Evolutionary conservation across 2,113 vertebrate genomes (phyloP).

Genomic region (Suricata suricatta): DNA sequence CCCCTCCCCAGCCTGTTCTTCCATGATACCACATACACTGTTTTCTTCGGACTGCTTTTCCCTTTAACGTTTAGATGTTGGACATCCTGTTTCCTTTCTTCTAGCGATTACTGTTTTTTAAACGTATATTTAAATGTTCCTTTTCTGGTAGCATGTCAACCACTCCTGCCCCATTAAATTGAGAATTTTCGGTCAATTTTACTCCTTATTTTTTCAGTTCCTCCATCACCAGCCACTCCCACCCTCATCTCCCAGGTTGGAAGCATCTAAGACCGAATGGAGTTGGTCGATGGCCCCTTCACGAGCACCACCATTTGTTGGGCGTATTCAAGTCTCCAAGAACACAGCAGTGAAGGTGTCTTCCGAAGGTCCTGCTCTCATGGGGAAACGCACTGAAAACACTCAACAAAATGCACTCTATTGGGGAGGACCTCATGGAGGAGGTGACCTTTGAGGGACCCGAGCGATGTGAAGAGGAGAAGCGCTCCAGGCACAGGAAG

Average conservation of each 20-base stretch:
- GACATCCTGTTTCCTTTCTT: neutral
- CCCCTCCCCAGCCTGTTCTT: neutral
- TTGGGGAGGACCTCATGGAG: neutral
- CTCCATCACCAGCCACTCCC: neutral
- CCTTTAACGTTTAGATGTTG: neutral
- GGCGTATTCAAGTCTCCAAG: neutral
- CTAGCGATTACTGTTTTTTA: neutral
- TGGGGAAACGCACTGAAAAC: too few species aligned
- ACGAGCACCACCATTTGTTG: accelerated
- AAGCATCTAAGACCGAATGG: neutral
- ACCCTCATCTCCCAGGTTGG: neutral
- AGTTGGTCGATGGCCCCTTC: neutral
- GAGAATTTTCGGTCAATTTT: neutral
- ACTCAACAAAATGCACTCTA: neutral
- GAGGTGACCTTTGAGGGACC: neutral
- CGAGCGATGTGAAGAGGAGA: neutral
- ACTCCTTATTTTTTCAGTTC: neutral
- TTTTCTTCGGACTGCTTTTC: neutral
- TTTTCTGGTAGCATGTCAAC: neutral
- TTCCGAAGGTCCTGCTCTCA: neutral
- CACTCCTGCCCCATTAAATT: neutral
- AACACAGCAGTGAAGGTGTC: neutral
- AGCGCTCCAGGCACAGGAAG: neutral
- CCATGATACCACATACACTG: neutral
- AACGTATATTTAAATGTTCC: neutral